Percentiles rank a stretch among this genome's conserved stretches.
Conservation (phyloP, 2,113 vertebrate species). For the Callochromis pleurospilus region DNA sequence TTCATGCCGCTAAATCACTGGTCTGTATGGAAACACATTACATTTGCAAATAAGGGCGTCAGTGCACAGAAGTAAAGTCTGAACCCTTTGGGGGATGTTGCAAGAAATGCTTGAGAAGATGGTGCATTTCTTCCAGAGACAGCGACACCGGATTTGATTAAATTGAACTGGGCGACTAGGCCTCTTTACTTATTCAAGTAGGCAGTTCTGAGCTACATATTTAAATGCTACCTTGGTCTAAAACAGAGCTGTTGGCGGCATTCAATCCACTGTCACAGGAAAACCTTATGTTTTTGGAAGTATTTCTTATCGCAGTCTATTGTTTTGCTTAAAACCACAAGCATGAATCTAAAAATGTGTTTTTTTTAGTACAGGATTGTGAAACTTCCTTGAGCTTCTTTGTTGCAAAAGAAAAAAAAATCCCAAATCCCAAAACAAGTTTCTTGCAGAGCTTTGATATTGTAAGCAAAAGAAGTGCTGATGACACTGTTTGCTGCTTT, state of each 20-base stretch:
- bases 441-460: neutral
- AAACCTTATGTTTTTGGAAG: neutral
- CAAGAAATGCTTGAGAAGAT: neutral
- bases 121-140: neutral
- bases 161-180: neutral
- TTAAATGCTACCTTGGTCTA: conserved; percentile 18
- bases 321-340: neutral
- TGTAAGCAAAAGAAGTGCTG: neutral
- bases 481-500: neutral
- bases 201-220: neutral
- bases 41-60: neutral
- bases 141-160: neutral
- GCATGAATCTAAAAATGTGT: neutral
- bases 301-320: neutral
- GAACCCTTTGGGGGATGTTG: neutral
- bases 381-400: neutral
- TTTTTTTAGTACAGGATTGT: neutral
- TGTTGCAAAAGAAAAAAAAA: neutral
- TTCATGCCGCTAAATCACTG: neutral
- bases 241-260: neutral
- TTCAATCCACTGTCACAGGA: neutral
- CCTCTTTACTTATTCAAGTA: neutral
- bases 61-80: neutral
- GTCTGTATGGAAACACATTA: neutral
- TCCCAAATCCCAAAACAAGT: neutral